These are phyloP conservation scores for Mus caroli DNA, from an alignment of 2,797 vertebrate genomes.

Conservation along the genomic window DNA sequence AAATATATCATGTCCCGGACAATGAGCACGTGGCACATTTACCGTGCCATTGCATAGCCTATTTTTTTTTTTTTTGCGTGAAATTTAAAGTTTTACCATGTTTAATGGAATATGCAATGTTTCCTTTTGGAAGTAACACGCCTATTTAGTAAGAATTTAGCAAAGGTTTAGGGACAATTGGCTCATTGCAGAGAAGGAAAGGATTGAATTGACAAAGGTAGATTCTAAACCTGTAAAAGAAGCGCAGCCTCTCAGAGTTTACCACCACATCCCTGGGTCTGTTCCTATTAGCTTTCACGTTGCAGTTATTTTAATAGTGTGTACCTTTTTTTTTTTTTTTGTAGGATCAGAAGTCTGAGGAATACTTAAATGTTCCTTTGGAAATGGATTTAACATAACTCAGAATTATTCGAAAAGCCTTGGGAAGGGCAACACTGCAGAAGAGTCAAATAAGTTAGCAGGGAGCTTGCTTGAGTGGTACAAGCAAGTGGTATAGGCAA, in stretches of 20 bases:
- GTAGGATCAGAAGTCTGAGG: constrained; percentile 18
- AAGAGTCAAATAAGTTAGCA: background rate
- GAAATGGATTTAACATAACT: constrained; percentile 27
- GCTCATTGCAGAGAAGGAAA: constrained; percentile 86
- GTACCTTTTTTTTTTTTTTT: background rate
- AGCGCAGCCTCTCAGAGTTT: constrained; percentile 68
- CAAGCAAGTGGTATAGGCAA: background rate
- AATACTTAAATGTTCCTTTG: constrained; percentile 40
- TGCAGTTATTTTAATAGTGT: background rate
- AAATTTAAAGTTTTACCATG: constrained; percentile 90
- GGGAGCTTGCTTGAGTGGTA: background rate
- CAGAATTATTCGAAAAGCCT: constrained; percentile 24
- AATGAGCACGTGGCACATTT: constrained; percentile 89
- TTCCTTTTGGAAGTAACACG: constrained; percentile 90
- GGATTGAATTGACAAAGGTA: constrained; percentile 78
- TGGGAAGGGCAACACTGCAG: background rate
- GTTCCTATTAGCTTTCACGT: constrained; percentile 3
- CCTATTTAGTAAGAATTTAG: constrained; percentile 87
- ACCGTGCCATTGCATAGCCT: constrained; percentile 91
- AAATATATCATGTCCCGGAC: constrained; percentile 90
- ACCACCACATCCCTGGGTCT: background rate
- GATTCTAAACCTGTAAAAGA: constrained; percentile 66
- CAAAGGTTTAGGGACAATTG: constrained; percentile 83
- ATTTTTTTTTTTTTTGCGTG: constrained; percentile 94
- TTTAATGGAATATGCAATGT: constrained; percentile 92